phyloP scores from a whole-genome alignment of 2,797 vertebrate species.

The Diplodus sargus region DNA sequence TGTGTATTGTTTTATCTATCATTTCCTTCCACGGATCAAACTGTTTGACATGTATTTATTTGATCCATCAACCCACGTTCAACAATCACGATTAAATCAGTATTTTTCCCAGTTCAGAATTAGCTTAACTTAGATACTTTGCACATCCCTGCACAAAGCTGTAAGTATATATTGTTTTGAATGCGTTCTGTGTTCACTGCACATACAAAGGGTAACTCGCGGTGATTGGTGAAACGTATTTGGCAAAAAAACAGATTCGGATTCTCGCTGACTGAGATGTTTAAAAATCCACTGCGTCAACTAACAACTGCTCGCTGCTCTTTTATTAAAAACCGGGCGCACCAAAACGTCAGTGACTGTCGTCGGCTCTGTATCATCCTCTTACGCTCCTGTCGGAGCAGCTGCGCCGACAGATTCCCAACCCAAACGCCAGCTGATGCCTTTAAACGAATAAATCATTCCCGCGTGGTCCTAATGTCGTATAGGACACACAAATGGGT shows the following conservation, averaged over 20 bases:
- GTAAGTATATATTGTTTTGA: too few relatives aligned
- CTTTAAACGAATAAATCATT: conserved; percentile 47
- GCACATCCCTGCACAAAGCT: too few relatives aligned
- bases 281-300: neutral
- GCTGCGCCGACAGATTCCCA: conserved; percentile 13
- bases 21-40: too few relatives aligned
- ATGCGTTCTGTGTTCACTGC: too few relatives aligned
- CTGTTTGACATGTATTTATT: too few relatives aligned
- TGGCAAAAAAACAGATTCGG: too few relatives aligned
- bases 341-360: conserved; percentile 18
- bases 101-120: neutral
- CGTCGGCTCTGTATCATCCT: neutral
- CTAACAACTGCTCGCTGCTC: neutral
- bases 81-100: neutral
- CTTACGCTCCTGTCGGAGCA: conserved; percentile 9
- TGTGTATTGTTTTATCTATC: neutral
- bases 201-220: too few relatives aligned
- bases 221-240: too few relatives aligned
- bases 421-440: conserved; percentile 36
- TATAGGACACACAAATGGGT: neutral
- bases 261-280: neutral
- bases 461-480: conserved; percentile 16
- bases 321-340: neutral
- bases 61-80: too few relatives aligned
- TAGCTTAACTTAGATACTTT: too few relatives aligned